Conservation (phyloP, 2,113 vertebrate genomes). For the Hemicordylus capensis region DNA sequence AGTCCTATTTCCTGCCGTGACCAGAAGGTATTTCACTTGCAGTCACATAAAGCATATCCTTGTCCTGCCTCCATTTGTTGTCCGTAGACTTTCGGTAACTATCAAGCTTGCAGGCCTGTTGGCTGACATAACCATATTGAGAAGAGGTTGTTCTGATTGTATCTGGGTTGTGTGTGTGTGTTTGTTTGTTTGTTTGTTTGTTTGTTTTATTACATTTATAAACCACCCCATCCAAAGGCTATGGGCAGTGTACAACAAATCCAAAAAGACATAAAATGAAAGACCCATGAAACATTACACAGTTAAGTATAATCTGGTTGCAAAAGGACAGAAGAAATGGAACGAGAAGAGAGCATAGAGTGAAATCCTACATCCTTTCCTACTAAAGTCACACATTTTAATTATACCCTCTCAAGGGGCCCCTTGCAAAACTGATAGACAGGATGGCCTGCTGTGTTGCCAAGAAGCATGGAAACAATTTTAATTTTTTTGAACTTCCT, state of each 20-base stretch:
- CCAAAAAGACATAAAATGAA: neutral
- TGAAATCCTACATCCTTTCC: neutral
- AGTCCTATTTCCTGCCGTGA: neutral
- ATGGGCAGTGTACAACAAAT: no score
- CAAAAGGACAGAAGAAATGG: neutral
- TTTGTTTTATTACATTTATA: no score
- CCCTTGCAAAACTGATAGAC: conserved; percentile 16
- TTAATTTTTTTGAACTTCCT: conserved; percentile 7
- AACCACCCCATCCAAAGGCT: no score
- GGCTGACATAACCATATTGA: neutral
- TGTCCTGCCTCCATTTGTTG: neutral
- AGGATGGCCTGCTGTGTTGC: conserved; percentile 10
- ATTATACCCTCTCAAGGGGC: conserved; percentile 16
- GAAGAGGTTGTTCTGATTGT: no score
- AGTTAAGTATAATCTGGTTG: neutral
- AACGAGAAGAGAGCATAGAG: conserved; percentile 3
- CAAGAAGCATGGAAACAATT: conserved; percentile 38
- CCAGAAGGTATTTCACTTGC: neutral
- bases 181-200: no score
- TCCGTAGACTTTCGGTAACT: neutral
- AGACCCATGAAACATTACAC: neutral
- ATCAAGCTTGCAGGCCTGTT: neutral
- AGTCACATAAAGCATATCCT: neutral
- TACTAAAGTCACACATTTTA: neutral
- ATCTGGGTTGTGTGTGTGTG: no score